Evolutionary conservation across 2,888 invertebrate species (phyloP).

Genomic region (Hypercompe scribonia): DNA sequence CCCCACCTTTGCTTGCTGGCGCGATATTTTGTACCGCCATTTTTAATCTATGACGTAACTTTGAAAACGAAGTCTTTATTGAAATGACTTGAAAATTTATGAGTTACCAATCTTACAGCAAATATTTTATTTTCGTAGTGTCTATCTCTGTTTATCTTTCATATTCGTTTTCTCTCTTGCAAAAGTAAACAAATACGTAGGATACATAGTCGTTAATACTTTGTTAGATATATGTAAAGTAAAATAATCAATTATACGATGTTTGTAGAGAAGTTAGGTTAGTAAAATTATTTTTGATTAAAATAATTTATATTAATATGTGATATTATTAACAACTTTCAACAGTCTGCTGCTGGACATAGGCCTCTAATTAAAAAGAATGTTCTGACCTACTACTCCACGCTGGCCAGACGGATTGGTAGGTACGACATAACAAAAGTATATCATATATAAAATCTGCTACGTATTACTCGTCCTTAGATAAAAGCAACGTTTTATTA

Average conservation of each 20-base stretch:
- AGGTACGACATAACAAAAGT: background rate
- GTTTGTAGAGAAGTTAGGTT: background rate
- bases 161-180: background rate
- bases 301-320: too few species aligned
- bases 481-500: background rate
- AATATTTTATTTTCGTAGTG: background rate
- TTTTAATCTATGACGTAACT: constrained; percentile 19
- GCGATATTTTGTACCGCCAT: constrained; percentile 26
- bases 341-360: too few species aligned
- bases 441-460: background rate
- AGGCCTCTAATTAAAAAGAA: too few species aligned
- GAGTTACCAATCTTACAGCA: background rate
- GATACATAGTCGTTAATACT: background rate
- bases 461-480: background rate
- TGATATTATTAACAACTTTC: too few species aligned
- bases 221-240: background rate
- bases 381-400: too few species aligned
- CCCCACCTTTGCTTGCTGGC: constrained; percentile 39
- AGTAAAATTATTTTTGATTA: too few species aligned
- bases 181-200: background rate
- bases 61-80: background rate
- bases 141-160: background rate
- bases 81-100: background rate
- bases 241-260: too few species aligned
- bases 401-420: too few species aligned